These are phyloP conservation scores for Chironomus riparius DNA, from an alignment of 2,888 invertebrate genomes.

Conservation along the genomic window DNA sequence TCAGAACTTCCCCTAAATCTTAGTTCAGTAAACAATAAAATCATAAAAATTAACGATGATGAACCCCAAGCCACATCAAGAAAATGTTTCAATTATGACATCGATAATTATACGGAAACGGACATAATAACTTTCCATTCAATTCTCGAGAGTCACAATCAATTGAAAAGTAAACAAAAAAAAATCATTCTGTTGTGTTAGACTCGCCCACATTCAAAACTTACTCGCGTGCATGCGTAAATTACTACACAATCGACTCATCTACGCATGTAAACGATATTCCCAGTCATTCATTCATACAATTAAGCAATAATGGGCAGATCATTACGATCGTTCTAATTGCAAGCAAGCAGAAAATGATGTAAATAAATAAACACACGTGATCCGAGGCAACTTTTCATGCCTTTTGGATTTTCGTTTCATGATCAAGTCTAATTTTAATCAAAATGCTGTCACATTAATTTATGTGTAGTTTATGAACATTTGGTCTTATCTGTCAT, in stretches of 20 bases:
- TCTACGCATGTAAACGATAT: neutral
- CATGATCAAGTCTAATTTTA: neutral
- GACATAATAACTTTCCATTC: too few relatives aligned
- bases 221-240: neutral
- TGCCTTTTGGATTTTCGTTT: neutral
- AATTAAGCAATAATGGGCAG: too few relatives aligned
- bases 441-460: constrained; percentile 6
- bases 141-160: too few relatives aligned
- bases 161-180: too few relatives aligned
- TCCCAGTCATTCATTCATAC: neutral
- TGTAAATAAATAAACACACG: neutral
- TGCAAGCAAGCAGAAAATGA: neutral
- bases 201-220: neutral
- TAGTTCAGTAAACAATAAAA: too few relatives aligned
- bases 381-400: neutral
- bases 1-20: too few relatives aligned
- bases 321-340: neutral
- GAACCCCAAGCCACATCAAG: too few relatives aligned
- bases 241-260: neutral
- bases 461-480: neutral
- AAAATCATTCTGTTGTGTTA: too few relatives aligned
- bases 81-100: too few relatives aligned
- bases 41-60: too few relatives aligned
- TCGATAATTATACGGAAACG: too few relatives aligned
- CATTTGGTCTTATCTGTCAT: neutral